Evolutionary conservation across 1,140 invertebrate species (phyloP).

Genomic region (Drosophila ficusphila): DNA sequence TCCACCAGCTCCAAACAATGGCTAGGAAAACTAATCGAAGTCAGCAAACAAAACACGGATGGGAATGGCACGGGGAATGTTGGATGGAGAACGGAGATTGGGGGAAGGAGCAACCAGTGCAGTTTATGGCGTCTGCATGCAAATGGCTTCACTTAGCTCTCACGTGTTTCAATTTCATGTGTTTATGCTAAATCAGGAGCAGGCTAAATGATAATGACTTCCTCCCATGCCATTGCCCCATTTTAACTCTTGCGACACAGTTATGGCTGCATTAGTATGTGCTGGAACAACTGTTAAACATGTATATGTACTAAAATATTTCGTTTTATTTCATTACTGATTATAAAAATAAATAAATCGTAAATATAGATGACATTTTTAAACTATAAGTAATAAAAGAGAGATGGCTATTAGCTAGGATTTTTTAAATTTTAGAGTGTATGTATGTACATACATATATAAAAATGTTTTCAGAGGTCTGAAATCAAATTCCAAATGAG

Average conservation of each 20-base stretch:
- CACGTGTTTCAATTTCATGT: conserved; percentile 53
- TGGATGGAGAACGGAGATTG: background rate
- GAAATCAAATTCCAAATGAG: no score
- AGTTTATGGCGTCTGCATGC: conserved; percentile 74
- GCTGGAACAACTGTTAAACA: background rate
- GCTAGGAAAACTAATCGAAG: conserved; percentile 60
- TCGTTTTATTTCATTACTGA: no score
- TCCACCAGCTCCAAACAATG: conserved; percentile 33
- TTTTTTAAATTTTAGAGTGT: no score
- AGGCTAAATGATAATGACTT: conserved; percentile 38
- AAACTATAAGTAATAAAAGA: background rate
- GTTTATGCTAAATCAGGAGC: conserved; percentile 46
- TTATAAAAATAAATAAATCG: no score
- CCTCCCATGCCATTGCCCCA: conserved; percentile 17
- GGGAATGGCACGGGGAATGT: conserved; percentile 23
- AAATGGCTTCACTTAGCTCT: conserved; percentile 57
- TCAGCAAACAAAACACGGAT: conserved; percentile 26
- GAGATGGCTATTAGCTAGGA: no score
- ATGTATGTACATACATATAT: no score
- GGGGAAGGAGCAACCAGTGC: conserved; percentile 25
- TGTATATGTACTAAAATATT: background rate
- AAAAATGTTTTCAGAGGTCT: no score
- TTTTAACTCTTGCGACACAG: background rate
- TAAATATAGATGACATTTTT: no score
- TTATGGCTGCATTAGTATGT: background rate